Percentiles rank a stretch among this genome's conserved stretches.
Evolutionary conservation across 2,113 vertebrate species (phyloP).

Genomic region (Psophia crepitans): DNA sequence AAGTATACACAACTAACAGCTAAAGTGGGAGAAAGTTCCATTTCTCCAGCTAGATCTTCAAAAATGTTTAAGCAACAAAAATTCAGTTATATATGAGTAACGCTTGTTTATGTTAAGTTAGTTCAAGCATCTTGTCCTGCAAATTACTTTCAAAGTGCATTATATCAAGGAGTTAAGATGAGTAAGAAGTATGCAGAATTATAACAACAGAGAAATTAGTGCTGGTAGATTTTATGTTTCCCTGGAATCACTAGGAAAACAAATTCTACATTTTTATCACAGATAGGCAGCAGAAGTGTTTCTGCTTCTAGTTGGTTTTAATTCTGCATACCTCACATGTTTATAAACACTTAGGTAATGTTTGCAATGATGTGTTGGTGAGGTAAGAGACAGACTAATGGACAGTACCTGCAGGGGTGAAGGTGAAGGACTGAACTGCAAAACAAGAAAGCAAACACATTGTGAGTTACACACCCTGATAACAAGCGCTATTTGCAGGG

Average conservation of each 20-base stretch:
- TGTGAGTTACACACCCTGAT: slow-evolving; percentile 76
- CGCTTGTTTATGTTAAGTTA: background rate
- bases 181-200: slow-evolving; percentile 8
- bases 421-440: slow-evolving; percentile 91
- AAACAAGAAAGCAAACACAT: slow-evolving; percentile 90
- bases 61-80: background rate
- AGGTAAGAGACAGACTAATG: slow-evolving; percentile 81
- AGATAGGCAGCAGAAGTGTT: background rate
- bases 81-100: background rate
- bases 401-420: slow-evolving; percentile 91
- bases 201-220: background rate
- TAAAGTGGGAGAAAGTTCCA: background rate
- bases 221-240: background rate
- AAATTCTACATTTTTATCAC: background rate
- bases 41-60: background rate
- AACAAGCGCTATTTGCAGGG: background rate
- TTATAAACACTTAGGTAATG: slow-evolving; percentile 7
- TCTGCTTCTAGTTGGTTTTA: background rate
- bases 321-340: background rate
- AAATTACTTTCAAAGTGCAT: background rate
- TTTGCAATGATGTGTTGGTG: slow-evolving; percentile 14
- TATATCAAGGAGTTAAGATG: background rate
- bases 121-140: background rate
- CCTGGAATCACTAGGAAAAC: background rate
- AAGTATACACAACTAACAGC: background rate